Evolutionary conservation across 2,888 invertebrate genomes (phyloP).

Genomic region (Desoria tigrina): DNA sequence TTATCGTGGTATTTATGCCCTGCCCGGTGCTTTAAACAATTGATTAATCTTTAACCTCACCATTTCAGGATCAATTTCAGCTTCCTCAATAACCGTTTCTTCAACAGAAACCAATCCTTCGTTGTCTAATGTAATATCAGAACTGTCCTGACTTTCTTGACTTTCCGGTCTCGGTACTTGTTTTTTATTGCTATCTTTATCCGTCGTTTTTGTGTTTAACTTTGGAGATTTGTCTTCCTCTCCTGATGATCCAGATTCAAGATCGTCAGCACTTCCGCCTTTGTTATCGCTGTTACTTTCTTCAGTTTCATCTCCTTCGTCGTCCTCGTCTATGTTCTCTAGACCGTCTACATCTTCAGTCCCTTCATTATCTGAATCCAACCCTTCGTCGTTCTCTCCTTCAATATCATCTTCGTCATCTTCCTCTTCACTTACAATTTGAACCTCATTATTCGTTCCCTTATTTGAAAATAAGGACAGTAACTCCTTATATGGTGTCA

Average conservation of each 20-base stretch:
- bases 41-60: conserved; percentile 7
- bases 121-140: conserved; percentile 41
- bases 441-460: conserved; percentile 24
- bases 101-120: conserved; percentile 32
- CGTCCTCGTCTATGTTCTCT: conserved; percentile 8
- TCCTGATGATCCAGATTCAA: background rate
- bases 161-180: conserved; percentile 14
- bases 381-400: conserved; percentile 24
- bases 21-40: too few species aligned
- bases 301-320: conserved; percentile 7
- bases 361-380: conserved; percentile 14
- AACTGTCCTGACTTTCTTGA: conserved; percentile 34
- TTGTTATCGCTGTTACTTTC: background rate
- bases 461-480: conserved; percentile 41
- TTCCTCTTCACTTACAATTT: conserved; percentile 41
- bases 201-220: conserved; percentile 59
- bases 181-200: conserved; percentile 55
- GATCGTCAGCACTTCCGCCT: conserved; percentile 1
- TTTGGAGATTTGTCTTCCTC: background rate
- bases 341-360: conserved; percentile 13
- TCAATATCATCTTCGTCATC: conserved; percentile 29
- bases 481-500: conserved; percentile 50
- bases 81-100: conserved; percentile 49
- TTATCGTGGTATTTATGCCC: too few species aligned
- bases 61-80: conserved; percentile 53